Evolutionary conservation across 2,797 vertebrate species (phyloP).

Genomic region (Triplophysa bombifrons): DNA sequence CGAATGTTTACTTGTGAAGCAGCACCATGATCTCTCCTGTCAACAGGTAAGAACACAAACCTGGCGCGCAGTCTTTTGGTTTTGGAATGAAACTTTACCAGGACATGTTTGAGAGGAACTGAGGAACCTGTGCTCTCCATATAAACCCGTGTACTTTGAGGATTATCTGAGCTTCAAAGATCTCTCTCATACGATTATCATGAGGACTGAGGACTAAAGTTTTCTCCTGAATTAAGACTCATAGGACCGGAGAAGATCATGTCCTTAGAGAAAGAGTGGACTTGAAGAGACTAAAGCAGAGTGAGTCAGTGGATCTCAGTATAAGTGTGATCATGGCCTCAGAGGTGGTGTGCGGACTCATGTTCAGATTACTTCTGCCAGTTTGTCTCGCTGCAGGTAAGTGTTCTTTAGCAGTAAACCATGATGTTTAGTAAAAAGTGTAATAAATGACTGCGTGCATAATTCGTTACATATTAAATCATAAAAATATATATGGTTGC

Average conservation of each 20-base stretch:
- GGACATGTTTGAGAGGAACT: constrained; percentile 6
- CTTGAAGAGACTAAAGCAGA: constrained; percentile 42
- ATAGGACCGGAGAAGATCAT: constrained; percentile 43
- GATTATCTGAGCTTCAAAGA: constrained; percentile 46
- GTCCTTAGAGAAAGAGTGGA: constrained; percentile 52
- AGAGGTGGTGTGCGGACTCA: constrained; percentile 84
- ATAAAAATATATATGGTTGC: not conserved
- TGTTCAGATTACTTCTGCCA: constrained; percentile 86
- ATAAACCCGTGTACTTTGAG: constrained; percentile 34
- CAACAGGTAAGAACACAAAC: constrained; percentile 45
- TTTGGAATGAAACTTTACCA: constrained; percentile 2
- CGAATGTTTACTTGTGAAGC: constrained; percentile 16
- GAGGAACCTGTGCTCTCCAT: not conserved
- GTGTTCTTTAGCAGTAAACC: constrained; percentile 19
- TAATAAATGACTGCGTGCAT: not conserved
- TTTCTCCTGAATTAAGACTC: constrained; percentile 1
- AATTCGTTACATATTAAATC: not conserved
- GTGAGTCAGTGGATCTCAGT: constrained; percentile 31
- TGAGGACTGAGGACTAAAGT: constrained; percentile 28
- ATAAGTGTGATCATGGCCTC: constrained; percentile 77
- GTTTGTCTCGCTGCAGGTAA: constrained; percentile 84
- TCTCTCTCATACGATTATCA: not conserved
- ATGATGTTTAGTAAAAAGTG: not conserved
- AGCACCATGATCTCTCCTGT: constrained; percentile 40
- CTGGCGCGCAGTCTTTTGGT: not conserved